Conservation (phyloP, 2,113 vertebrate genomes). For the Chaenocephalus aceratus region DNA sequence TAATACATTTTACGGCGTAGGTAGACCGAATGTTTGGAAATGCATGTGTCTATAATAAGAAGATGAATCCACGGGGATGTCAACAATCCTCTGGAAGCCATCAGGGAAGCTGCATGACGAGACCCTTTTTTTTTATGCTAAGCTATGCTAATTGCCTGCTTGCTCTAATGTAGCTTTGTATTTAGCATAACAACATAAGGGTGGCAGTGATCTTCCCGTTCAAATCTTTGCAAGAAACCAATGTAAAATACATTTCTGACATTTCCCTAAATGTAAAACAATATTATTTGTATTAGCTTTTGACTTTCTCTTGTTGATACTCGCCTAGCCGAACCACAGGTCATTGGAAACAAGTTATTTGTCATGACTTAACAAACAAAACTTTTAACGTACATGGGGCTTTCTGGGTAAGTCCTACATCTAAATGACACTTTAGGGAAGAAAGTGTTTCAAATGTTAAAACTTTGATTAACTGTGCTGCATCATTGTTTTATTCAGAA, state of each 20-base stretch:
- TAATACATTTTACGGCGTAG: too few relatives aligned
- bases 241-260: not conserved
- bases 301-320: not conserved
- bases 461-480: not conserved
- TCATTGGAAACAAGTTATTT: not conserved
- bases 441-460: not conserved
- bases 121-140: not conserved
- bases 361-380: not conserved
- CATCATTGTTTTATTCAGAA: not conserved
- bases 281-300: too few relatives aligned
- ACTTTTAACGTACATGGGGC: not conserved
- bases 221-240: not conserved
- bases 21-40: too few relatives aligned
- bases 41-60: too few relatives aligned
- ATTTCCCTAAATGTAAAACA: too few relatives aligned
- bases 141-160: not conserved
- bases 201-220: not conserved
- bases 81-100: too few relatives aligned
- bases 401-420: not conserved
- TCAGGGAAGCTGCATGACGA: too few relatives aligned
- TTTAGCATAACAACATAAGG: not conserved
- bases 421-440: not conserved
- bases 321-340: too few relatives aligned
- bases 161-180: not conserved
- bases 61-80: too few relatives aligned